phyloP scores from a whole-genome alignment of 2,113 vertebrate genomes.

The Agelaius phoeniceus region DNA sequence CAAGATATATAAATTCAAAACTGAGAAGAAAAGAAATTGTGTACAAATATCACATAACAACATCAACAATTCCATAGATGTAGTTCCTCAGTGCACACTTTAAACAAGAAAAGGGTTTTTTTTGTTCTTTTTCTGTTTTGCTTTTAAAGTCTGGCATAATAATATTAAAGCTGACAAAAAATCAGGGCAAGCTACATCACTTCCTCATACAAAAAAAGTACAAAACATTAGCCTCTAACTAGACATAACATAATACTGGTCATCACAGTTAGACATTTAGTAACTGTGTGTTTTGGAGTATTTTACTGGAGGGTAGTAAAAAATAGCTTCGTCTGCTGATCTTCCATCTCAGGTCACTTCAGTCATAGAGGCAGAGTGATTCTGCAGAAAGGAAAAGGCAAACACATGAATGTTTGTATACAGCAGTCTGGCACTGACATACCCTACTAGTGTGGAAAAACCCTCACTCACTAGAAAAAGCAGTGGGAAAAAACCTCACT shows the following conservation, averaged over 20 bases:
- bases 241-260: slow-evolving; percentile 91
- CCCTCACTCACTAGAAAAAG: neutral
- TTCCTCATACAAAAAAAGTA: slow-evolving; percentile 98
- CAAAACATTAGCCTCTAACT: slow-evolving; percentile 96
- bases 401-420: neutral
- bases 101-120: slow-evolving; percentile 78
- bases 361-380: slow-evolving; percentile 97
- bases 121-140: slow-evolving; percentile 46
- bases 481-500: neutral
- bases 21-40: slow-evolving; percentile 77
- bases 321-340: slow-evolving; percentile 79
- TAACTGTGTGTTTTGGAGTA: slow-evolving; percentile 91
- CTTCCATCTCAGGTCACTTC: slow-evolving; percentile 95
- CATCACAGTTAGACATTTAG: slow-evolving; percentile 82
- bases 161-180: slow-evolving; percentile 86
- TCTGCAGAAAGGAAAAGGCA: slow-evolving; percentile 77
- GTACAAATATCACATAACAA: slow-evolving; percentile 98
- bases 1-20: slow-evolving; percentile 78
- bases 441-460: neutral
- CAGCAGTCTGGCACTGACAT: neutral
- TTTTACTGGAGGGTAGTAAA: slow-evolving; percentile 85
- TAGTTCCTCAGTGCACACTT: slow-evolving; percentile 84
- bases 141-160: slow-evolving; percentile 87
- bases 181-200: slow-evolving; percentile 92
- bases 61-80: slow-evolving; percentile 83